phyloP scores from a whole-genome alignment of 2,797 vertebrate species.

The Sitta carolinensis region DNA sequence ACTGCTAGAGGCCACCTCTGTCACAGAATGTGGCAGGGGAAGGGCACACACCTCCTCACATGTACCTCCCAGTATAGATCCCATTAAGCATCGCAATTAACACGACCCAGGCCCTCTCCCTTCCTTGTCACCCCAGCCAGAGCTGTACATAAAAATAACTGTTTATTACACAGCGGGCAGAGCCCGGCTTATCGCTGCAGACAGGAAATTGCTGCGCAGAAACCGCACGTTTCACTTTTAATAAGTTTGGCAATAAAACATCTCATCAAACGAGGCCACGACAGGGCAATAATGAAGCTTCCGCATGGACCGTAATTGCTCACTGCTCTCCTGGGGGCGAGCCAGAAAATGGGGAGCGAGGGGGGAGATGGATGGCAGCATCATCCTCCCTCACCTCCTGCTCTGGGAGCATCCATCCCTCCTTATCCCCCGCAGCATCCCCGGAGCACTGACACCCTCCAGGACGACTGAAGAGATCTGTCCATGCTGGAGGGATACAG shows the following conservation, averaged over 20 bases:
- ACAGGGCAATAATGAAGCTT: slow-evolving; percentile 74
- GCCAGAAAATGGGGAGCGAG: not conserved
- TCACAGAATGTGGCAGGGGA: not conserved
- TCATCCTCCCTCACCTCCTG: not conserved
- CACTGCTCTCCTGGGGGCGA: slow-evolving; percentile 49
- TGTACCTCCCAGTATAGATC: slow-evolving; percentile 44
- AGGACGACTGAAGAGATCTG: not conserved
- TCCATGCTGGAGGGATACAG: not conserved
- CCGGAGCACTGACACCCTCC: rapidly evolving
- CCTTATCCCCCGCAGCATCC: not conserved
- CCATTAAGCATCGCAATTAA: slow-evolving; percentile 73
- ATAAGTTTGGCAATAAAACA: slow-evolving; percentile 74
- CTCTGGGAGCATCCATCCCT: not conserved
- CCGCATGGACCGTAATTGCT: slow-evolving; percentile 54
- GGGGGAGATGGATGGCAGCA: not conserved
- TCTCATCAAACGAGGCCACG: slow-evolving; percentile 71
- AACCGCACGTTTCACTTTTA: slow-evolving; percentile 65
- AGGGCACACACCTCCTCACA: not conserved
- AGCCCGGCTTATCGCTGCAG: slow-evolving; percentile 70
- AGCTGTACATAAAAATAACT: slow-evolving; percentile 68
- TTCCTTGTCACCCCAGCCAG: not conserved
- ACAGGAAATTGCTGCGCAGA: slow-evolving; percentile 73
- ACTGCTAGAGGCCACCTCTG: rapidly evolving
- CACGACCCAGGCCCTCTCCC: not conserved
- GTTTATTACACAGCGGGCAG: slow-evolving; percentile 71